Conservation (phyloP, 2,888 invertebrate genomes). For the Eupithecia subumbrata region DNA sequence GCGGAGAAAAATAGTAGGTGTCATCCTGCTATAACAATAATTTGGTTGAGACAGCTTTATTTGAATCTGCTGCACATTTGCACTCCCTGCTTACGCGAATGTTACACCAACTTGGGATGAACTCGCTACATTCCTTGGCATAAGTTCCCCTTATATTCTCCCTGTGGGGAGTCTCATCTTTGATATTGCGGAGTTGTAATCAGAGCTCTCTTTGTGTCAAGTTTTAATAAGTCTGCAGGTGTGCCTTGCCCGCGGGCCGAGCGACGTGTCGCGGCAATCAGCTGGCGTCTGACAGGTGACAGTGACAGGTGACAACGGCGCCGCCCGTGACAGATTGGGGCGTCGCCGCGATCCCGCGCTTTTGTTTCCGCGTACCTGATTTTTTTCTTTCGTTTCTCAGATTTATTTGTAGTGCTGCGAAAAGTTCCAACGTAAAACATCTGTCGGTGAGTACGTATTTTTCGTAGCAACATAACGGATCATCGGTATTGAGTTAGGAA, state of each 20-base stretch:
- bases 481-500: background rate
- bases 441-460: conserved; percentile 8
- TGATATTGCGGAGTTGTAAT: conserved; percentile 10
- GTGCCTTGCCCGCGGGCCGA: conserved; percentile 44
- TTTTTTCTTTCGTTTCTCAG: conserved; percentile 49
- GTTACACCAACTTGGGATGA: background rate
- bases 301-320: conserved; percentile 63
- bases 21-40: conserved; percentile 7
- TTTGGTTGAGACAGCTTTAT: conserved; percentile 13
- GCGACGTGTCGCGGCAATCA: conserved; percentile 61
- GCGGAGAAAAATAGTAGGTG: conserved; percentile 20
- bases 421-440: conserved; percentile 19
- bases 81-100: background rate
- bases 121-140: background rate
- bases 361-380: conserved; percentile 62
- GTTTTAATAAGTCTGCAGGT: conserved; percentile 51
- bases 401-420: conserved; percentile 26
- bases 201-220: conserved; percentile 17
- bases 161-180: background rate
- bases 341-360: conserved; percentile 54
- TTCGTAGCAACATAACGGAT: background rate
- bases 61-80: conserved; percentile 1
- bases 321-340: conserved; percentile 75
- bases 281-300: conserved; percentile 63
- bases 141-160: background rate